Evolutionary conservation across 2,888 invertebrate species (phyloP).

Genomic region (Pseudeuparius sepicola): DNA sequence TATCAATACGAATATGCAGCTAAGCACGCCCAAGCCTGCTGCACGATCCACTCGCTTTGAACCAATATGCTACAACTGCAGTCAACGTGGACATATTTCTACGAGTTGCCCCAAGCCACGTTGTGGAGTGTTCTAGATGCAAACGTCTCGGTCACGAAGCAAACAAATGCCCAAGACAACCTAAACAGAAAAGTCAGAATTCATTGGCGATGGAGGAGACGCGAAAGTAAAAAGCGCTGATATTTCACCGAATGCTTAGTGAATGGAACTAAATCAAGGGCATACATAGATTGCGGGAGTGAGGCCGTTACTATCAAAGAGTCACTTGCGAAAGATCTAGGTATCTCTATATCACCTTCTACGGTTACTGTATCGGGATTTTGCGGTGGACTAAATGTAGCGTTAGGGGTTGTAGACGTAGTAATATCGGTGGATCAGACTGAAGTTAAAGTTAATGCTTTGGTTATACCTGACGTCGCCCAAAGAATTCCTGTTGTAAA

Average conservation of each 20-base stretch:
- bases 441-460: slow-evolving; percentile 13
- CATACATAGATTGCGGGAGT: slow-evolving; percentile 19
- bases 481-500: slow-evolving; percentile 20
- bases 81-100: slow-evolving; percentile 14
- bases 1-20: too few relatives aligned
- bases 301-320: slow-evolving; percentile 17
- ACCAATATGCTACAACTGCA: slow-evolving; percentile 21
- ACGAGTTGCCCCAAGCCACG: slow-evolving; percentile 14
- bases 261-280: slow-evolving; percentile 15
- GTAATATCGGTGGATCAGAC: slow-evolving; percentile 17
- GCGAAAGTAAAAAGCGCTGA: too few relatives aligned
- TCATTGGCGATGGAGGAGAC: too few relatives aligned
- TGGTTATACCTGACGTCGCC: slow-evolving; percentile 19
- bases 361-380: slow-evolving; percentile 13
- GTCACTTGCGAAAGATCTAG: slow-evolving; percentile 9
- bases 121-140: slow-evolving; percentile 14
- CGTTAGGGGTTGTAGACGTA: slow-evolving; percentile 9
- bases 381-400: slow-evolving; percentile 13
- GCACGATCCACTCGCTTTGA: too few relatives aligned
- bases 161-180: too few relatives aligned
- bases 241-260: slow-evolving; percentile 19
- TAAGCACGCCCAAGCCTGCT: too few relatives aligned
- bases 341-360: slow-evolving; percentile 7
- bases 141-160: slow-evolving; percentile 17
- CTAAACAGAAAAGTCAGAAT: too few relatives aligned